Conservation (phyloP, 2,113 vertebrate species). For the Scopus umbretta region DNA sequence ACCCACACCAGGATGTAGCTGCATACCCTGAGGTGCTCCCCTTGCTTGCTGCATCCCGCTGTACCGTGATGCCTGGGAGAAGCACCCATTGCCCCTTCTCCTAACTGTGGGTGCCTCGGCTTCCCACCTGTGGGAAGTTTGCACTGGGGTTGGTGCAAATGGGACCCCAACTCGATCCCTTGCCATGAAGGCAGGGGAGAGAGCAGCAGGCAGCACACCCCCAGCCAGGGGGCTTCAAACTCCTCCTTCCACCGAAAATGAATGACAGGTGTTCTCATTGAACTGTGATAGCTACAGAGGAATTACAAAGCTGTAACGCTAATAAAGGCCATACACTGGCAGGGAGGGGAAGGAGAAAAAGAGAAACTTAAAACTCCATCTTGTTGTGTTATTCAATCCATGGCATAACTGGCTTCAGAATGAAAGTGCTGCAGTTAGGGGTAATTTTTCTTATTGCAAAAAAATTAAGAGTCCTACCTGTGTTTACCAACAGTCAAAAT, state of each 20-base stretch:
- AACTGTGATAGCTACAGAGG: not conserved
- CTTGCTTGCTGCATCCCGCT: not conserved
- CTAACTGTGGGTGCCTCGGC: not conserved
- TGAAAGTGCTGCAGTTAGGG: not conserved
- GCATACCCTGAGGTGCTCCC: not conserved
- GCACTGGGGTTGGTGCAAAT: not conserved
- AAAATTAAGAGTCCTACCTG: not conserved
- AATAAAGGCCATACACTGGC: not conserved
- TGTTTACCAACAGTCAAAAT: not conserved
- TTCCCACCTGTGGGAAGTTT: not conserved
- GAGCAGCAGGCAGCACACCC: not conserved
- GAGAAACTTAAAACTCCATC: rapidly evolving
- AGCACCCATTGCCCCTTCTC: not conserved
- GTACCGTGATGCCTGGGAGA: rapidly evolving
- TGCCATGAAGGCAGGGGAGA: not conserved
- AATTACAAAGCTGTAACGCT: not conserved
- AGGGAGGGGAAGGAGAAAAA: not conserved
- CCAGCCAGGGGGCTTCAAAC: not conserved
- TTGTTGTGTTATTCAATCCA: not conserved
- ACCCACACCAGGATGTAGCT: not conserved
- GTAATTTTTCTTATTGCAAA: not conserved
- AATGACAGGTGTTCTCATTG: not conserved
- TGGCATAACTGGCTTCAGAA: not conserved
- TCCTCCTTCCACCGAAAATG: not conserved
- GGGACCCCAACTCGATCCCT: rapidly evolving